Percentiles rank a stretch among this genome's conserved stretches.
phyloP scores from a whole-genome alignment of 2,888 invertebrate species.

The Sinhomidia bicolor region DNA sequence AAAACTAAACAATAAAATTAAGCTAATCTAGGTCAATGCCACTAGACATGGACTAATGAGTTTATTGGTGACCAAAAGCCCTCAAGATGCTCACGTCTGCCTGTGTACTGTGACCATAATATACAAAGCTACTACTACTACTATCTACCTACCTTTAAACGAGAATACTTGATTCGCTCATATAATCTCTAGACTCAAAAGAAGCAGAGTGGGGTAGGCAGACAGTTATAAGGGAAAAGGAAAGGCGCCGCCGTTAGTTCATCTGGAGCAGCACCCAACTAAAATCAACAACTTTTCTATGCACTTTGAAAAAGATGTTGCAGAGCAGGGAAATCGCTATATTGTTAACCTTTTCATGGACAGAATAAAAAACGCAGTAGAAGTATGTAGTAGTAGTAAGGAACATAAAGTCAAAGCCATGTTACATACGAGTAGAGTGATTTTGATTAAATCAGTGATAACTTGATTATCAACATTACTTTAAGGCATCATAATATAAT shows the following conservation, averaged over 20 bases:
- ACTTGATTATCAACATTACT: slow-evolving; percentile 65
- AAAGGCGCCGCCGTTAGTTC: too few species aligned
- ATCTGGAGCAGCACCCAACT: slow-evolving; percentile 4
- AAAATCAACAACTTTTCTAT: slow-evolving; percentile 55
- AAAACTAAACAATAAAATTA: slow-evolving; percentile 40
- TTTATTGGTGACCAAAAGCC: slow-evolving; percentile 58
- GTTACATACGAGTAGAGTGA: slow-evolving; percentile 31
- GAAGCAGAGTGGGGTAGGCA: too few species aligned
- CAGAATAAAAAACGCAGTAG: background rate
- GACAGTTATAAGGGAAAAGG: too few species aligned
- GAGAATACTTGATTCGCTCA: too few species aligned
- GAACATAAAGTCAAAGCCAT: background rate
- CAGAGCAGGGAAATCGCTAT: background rate
- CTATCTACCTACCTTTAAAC: too few species aligned
- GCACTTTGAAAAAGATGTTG: slow-evolving; percentile 24
- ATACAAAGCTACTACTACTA: background rate
- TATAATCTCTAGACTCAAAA: too few species aligned
- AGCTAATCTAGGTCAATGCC: slow-evolving; percentile 69
- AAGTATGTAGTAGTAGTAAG: background rate
- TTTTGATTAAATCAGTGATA: slow-evolving; percentile 71
- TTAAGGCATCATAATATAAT: slow-evolving; percentile 19
- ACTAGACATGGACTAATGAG: slow-evolving; percentile 62
- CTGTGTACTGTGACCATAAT: slow-evolving; percentile 32
- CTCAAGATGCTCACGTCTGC: slow-evolving; percentile 18
- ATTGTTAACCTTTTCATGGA: background rate